phyloP scores from a whole-genome alignment of 92 coral and sea anemone genomes.

The Epizoanthus ramosus region DNA sequence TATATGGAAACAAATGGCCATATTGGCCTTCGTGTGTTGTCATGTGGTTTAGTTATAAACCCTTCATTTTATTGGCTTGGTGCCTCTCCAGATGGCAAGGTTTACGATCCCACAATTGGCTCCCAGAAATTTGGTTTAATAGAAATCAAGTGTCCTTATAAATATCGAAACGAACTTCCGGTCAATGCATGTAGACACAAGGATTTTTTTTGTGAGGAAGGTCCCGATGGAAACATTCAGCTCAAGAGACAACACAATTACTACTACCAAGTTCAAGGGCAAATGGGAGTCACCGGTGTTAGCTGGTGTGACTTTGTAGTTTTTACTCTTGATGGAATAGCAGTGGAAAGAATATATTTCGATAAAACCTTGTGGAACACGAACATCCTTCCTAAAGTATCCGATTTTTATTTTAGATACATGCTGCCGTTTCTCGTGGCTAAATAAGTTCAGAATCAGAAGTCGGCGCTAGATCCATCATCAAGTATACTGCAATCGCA shows the following conservation, averaged over 20 bases:
- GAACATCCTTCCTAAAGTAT: too few relatives aligned
- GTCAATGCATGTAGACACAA: constrained; percentile 17
- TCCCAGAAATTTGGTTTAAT: constrained; percentile 3
- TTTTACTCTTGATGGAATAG: not conserved
- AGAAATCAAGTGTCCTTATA: not conserved
- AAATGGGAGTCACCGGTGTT: constrained; percentile 17
- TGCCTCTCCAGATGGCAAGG: constrained; percentile 25
- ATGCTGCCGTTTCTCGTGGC: too few relatives aligned
- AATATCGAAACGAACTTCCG: too few relatives aligned
- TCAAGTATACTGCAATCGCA: too few relatives aligned
- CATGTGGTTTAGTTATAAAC: constrained; percentile 1
- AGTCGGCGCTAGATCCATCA: too few relatives aligned
- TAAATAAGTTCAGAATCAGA: too few relatives aligned
- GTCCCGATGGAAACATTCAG: constrained; percentile 4
- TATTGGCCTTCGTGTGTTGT: too few relatives aligned
- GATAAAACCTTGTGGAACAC: not conserved
- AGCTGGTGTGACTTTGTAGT: constrained; percentile 1
- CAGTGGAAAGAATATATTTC: not conserved
- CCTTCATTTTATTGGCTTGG: constrained; percentile 11
- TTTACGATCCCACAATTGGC: constrained; percentile 8
- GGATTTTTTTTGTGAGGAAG: constrained; percentile 13
- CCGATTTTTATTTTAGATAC: too few relatives aligned
- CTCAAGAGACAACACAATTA: constrained; percentile 18
- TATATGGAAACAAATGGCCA: too few relatives aligned
- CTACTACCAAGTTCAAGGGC: constrained; percentile 17